These are phyloP conservation scores for Ginglymostoma cirratum DNA, from an alignment of 2,113 vertebrate genomes.

Conservation along the genomic window DNA sequence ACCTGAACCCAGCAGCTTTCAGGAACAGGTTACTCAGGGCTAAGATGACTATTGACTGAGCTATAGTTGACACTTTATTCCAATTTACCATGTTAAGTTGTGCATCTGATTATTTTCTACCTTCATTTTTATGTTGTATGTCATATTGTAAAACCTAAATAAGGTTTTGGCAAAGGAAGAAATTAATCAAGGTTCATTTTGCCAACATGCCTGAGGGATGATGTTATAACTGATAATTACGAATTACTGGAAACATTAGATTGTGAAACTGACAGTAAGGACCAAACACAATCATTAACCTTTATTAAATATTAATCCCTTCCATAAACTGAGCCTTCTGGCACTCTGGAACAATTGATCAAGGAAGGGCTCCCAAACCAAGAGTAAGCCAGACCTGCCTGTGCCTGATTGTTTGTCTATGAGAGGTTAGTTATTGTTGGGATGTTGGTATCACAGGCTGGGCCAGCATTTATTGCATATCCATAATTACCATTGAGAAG, in stretches of 20 bases:
- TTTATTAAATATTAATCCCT: neutral
- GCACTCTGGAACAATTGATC: neutral
- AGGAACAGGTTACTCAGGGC: neutral
- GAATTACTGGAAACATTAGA: neutral
- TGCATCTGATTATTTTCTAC: neutral
- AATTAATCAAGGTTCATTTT: neutral
- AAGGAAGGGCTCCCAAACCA: neutral
- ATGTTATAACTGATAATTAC: neutral
- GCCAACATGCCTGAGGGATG: neutral
- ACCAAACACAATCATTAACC: neutral
- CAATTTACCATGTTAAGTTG: neutral
- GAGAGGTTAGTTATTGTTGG: neutral
- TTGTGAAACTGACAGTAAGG: neutral
- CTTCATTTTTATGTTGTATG: neutral
- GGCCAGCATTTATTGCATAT: too few relatives aligned
- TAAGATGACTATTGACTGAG: neutral
- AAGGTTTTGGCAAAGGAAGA: neutral
- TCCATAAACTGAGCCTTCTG: neutral
- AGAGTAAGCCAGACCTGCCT: neutral
- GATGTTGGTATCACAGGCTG: too few relatives aligned
- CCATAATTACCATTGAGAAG: too few relatives aligned
- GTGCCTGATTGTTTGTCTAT: neutral
- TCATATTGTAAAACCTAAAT: neutral
- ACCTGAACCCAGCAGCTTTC: neutral
- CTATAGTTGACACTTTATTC: neutral